Conservation (phyloP, 2,888 invertebrate genomes). For the Baronia brevicornis region DNA sequence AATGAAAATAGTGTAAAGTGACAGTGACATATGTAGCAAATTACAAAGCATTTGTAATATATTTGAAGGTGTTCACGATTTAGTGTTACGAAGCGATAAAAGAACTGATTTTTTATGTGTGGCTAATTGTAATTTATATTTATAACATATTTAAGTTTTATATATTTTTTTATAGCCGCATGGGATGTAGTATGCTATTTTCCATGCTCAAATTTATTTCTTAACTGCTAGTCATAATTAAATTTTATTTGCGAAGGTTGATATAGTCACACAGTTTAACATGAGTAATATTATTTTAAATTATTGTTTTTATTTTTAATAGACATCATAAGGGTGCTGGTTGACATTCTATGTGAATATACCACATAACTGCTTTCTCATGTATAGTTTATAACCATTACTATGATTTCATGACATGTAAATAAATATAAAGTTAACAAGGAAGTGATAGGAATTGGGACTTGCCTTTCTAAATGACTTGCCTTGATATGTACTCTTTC, state of each 20-base stretch:
- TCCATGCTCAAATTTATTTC: constrained; percentile 73
- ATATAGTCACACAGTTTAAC: constrained; percentile 40
- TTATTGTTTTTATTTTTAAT: constrained; percentile 41
- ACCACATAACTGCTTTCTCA: constrained; percentile 39
- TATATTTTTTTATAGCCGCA: constrained; percentile 68
- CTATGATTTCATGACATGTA: constrained; percentile 52
- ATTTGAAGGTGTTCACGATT: constrained; percentile 34
- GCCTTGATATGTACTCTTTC: constrained; percentile 49
- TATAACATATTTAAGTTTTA: constrained; percentile 55
- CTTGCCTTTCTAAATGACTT: constrained; percentile 62
- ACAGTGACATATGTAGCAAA: constrained; percentile 18
- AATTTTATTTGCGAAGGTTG: constrained; percentile 50
- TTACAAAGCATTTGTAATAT: constrained; percentile 23
- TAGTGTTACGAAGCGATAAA: constrained; percentile 29
- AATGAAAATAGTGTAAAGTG: constrained; percentile 20
- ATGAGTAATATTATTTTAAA: constrained; percentile 49
- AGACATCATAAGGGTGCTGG: constrained; percentile 45
- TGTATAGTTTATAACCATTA: constrained; percentile 42
- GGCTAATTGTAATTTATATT: constrained; percentile 63
- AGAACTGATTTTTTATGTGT: constrained; percentile 35
- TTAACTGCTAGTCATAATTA: constrained; percentile 72
- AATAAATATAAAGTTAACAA: constrained; percentile 25
- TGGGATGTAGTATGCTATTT: constrained; percentile 67
- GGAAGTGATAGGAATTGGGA: constrained; percentile 47
- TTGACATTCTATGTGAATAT: constrained; percentile 41